phyloP scores from a whole-genome alignment of 2,797 vertebrate genomes.

The Hafferia zeledoni region DNA sequence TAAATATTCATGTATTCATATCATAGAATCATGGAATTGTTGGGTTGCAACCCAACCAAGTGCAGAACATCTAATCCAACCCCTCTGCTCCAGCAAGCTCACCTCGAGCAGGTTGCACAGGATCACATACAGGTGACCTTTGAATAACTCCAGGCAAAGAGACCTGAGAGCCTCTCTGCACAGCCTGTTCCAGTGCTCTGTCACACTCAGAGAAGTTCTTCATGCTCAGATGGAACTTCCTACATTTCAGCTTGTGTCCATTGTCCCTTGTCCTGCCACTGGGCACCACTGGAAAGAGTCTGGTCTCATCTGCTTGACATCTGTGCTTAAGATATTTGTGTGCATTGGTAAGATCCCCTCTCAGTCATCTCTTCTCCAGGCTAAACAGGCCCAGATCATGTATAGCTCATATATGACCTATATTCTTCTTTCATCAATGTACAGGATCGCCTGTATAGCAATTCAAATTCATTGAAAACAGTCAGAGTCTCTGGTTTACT shows the following conservation, averaged over 20 bases:
- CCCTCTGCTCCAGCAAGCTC: background rate
- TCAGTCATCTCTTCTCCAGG: background rate
- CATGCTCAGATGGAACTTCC: background rate
- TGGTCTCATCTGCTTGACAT: background rate
- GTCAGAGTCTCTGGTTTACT: background rate
- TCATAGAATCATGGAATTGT: background rate
- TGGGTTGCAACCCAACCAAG: background rate
- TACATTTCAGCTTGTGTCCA: background rate
- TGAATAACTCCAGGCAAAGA: background rate
- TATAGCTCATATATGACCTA: accelerated
- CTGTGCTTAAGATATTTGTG: background rate
- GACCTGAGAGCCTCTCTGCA: background rate
- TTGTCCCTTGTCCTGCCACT: background rate
- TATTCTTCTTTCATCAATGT: background rate
- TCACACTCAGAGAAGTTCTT: background rate
- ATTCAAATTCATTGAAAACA: background rate
- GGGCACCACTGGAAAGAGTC: background rate
- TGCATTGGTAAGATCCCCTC: background rate
- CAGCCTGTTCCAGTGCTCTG: background rate
- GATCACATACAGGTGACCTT: background rate
- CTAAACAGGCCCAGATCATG: background rate
- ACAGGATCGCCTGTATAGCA: background rate
- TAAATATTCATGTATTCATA: background rate
- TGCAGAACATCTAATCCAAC: background rate
- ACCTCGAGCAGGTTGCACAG: background rate